Base-by-base conservation (phyloP, 30 jellyfish, hydroid and myxozoan species). In the Cassiopea xamachana region DNA sequence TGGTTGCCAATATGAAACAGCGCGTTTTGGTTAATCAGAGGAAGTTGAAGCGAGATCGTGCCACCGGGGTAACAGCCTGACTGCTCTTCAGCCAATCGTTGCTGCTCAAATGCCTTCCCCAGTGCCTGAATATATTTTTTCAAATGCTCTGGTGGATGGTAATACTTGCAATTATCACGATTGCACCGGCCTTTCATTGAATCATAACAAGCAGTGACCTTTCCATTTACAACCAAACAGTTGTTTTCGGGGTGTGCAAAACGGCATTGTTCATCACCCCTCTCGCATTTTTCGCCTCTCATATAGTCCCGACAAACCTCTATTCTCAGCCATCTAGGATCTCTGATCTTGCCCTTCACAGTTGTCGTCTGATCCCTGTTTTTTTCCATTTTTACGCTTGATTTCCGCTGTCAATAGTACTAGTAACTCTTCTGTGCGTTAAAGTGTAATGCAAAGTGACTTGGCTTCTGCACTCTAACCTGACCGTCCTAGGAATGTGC, bases 91-190 rank as follows among this genome's bases (percentile, higher is more conserved):
- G 70, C 86, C 62, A 82, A 43, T 70, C 97, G 80, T 70, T 90
- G 92, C 67, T 90, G 92, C 80, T 90, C 92, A 18, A 73, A 83
- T 12, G 97, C 92, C 92, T 90, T 90, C 0, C 97, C 97, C 12
- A 90, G 92, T 8, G 91, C 91, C 46, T 77, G 91, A 47, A 89
- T 69, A 70, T 70, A 82, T 73, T 89, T 80, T 77, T 82, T 81
- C 15, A 89, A 68, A 73, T 89, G 91, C 69, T 89, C 83, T 15
- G 91, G 96, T 49, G 96, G 96, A 46, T 89, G 96, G 79, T 79
- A 89, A 47, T 77, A 89, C 60, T 89, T 89, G 86, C 96, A 89
- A 46, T 73, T 69, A 4, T 89, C 91, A 19, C 96, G 81, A 46
- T 62, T 89, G 81, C 96, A 89, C 10, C 96, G 84, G 61, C 90